phyloP scores from a whole-genome alignment of 2,888 invertebrate species.

The Trichopria drosophilae region DNA sequence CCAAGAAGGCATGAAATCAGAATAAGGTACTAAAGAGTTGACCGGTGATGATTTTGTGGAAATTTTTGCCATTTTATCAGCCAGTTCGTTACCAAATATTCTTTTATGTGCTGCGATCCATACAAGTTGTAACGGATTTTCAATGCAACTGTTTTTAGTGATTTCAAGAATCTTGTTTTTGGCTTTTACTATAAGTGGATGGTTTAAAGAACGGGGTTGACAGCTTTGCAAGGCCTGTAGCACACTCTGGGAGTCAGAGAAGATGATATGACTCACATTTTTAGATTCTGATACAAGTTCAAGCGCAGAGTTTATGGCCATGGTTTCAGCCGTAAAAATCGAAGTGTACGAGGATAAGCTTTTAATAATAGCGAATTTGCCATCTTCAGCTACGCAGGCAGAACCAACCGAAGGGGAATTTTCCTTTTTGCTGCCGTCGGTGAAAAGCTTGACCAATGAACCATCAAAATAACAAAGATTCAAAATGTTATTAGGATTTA shows the following conservation, averaged over 20 bases:
- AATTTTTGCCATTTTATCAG: background rate
- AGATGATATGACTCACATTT: no score
- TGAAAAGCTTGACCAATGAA: background rate
- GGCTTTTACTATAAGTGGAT: constrained; percentile 2
- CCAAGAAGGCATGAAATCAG: background rate
- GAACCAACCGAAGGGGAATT: background rate
- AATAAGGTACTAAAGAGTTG: background rate
- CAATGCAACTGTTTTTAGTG: background rate
- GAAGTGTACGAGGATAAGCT: background rate
- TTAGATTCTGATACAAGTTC: no score
- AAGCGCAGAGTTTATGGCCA: background rate
- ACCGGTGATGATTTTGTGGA: background rate
- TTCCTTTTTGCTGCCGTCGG: constrained; percentile 1
- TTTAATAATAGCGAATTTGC: no score
- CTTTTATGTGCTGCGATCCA: background rate
- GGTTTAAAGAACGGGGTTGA: no score
- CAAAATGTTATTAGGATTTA: no score
- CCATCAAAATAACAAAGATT: background rate
- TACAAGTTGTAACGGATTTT: background rate
- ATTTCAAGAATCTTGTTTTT: constrained; percentile 3
- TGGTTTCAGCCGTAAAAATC: constrained; percentile 3
- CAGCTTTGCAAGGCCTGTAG: no score
- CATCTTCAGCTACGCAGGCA: background rate
- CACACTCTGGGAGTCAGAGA: no score
- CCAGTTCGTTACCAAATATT: background rate